Evolutionary conservation across 2,888 invertebrate genomes (phyloP).

Genomic region (Minunthozetes semirufus): DNA sequence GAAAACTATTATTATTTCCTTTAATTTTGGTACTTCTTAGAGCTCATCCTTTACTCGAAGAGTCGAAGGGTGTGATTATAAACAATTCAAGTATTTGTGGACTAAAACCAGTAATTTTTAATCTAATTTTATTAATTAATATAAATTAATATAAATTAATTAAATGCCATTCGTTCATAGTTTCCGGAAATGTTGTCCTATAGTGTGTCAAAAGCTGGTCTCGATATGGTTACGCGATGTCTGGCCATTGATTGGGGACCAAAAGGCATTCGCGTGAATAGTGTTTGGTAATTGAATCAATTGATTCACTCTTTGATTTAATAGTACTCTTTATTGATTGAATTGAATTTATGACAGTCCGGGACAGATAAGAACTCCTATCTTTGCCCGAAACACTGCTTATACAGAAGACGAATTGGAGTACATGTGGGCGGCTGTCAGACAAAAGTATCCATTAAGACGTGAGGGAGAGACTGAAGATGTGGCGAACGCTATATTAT

Average conservation of each 20-base stretch:
- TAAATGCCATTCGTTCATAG: background rate
- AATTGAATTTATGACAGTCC: background rate
- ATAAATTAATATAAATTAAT: background rate
- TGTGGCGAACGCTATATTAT: slow-evolving; percentile 81
- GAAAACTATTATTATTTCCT: background rate
- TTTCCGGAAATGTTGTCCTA: background rate
- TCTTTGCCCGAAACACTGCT: background rate
- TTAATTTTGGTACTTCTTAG: background rate
- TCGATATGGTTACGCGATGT: background rate
- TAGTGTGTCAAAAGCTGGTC: slow-evolving; percentile 7
- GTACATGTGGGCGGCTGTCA: background rate
- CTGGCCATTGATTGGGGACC: slow-evolving; percentile 4
- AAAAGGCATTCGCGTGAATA: background rate
- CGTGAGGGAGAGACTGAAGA: slow-evolving; percentile 74
- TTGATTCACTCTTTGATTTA: no score
- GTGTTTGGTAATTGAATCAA: slow-evolving; percentile 4
- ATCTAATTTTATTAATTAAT: background rate
- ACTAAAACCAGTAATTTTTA: background rate
- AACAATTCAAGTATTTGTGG: slow-evolving; percentile 3
- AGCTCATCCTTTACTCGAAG: background rate
- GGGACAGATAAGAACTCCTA: slow-evolving; percentile 2
- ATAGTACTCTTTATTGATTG: no score
- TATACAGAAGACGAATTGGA: background rate
- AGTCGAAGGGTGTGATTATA: background rate
- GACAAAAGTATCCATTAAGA: slow-evolving; percentile 47